Evolutionary conservation across 2,113 vertebrate genomes (phyloP).

Genomic region (Solenodon paradoxus): DNA sequence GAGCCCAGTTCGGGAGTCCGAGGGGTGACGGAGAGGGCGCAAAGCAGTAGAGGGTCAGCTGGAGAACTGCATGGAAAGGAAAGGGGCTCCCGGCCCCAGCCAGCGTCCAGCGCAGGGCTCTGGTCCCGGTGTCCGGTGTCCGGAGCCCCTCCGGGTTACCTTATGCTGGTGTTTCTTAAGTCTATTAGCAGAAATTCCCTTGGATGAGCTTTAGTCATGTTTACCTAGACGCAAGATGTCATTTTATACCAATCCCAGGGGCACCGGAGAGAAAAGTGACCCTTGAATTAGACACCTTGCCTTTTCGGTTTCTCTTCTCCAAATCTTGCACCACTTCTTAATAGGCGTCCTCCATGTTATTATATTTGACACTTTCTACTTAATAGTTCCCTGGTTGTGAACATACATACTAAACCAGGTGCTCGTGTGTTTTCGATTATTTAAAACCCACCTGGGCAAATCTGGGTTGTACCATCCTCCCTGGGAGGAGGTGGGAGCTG

Average conservation of each 20-base stretch:
- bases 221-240: not conserved
- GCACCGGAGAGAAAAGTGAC: not conserved
- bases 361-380: not conserved
- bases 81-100: not conserved
- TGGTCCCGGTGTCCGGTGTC: not conserved
- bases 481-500: not conserved
- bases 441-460: conserved; percentile 48
- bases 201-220: not conserved
- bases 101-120: not conserved
- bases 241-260: not conserved
- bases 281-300: not conserved
- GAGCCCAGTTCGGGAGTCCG: not conserved
- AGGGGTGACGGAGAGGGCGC: not conserved
- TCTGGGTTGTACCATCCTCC: not conserved
- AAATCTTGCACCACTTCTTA: not conserved
- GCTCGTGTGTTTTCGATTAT: conserved; percentile 1
- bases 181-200: not conserved
- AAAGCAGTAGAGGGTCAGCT: rapidly evolving
- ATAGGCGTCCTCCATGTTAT: not conserved
- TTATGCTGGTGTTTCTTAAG: not conserved
- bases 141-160: not conserved
- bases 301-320: not conserved
- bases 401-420: conserved; percentile 17
- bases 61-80: not conserved
- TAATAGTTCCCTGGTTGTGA: conserved; percentile 18